Base-by-base conservation (phyloP, 2,888 invertebrate species). In the Thymelicus lineola region DNA sequence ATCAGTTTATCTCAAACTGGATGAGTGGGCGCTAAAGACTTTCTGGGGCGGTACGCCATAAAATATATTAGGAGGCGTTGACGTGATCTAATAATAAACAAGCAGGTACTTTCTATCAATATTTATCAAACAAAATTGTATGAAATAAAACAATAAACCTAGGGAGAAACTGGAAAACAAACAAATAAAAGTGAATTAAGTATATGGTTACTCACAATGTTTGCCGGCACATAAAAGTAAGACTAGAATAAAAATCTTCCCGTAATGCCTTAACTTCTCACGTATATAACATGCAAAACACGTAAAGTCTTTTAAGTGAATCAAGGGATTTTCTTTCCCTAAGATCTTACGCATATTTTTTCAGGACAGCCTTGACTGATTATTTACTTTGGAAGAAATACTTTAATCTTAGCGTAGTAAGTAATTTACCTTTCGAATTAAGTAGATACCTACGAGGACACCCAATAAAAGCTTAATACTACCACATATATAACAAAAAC, bases 301-400 rank as follows among this genome's bases (percentile, higher is more conserved):
- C 73, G 75, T 71, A 73, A 76, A 77, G 74, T 74, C 73, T 76
- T 72, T 75, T 76, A 66, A 75, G 75, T 73, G 73, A 75, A 72
- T 74, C 72, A 74, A 75, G 68, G 73, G 73, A 75, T 75, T 77
- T 77, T 75, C 74, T 75, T 73, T 71, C 74, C 71, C 55, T 75
- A 70, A 74, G 70, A 9, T 45, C 20, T 12, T 46, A 6, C 9
- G 55, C 45, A 48, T 48, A 58, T 66, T 55, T 10, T 42, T 35
- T 15, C 55, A 53, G 53, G 17, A 38, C 53, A 50, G 10, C 15
- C 38, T 61, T 46, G 7, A 61, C 17, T 70, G 74, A 77, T 53
- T 20, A 53, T 20, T 53, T 50, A 50, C 7, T 53, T 53, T 20
- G 12, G 53, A 17, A 50, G 48, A 20, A 50, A 17, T 17, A 50